Evolutionary conservation across 1,140 invertebrate species (phyloP), one percentile per base, ranked within the genome.

Genomic region (Metopolophium dirhodum): DNA sequence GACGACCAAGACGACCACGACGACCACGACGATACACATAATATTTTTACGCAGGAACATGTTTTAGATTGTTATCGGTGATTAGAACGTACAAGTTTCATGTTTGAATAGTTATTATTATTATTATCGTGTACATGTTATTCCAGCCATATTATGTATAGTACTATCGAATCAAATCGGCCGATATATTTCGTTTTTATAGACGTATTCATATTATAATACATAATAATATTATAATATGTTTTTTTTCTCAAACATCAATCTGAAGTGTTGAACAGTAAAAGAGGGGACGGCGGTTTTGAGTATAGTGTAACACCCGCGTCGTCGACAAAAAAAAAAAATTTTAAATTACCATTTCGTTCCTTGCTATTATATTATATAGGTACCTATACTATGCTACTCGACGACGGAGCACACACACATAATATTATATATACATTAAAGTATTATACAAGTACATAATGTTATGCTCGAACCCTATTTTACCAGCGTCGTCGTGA

Each of bases 11-110:
- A 88, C 86, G 47, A 54, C 26, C 41, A 47, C 45, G 86, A 87
- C 86, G 47, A 87, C 86, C 26, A 49, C 30, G 47, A 87, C 85
- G 86, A 88, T 88, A 88, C 47, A 88, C 86, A 51, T 88, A 51
- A 47, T 88, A 51, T 51, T 51, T 57, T 35, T 35, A 23, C 35
- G 9, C 88, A 11, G 49, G n/a, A 89, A 89, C 88, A 57, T 37
- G 88, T 57, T 89, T 89, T 89, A 89, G 88, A 89, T 89, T 89
- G 49, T 89, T 89, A 89, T 89, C 88, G 35, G 88, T n/a, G 51
- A 89, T 89, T 41, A 89, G 51, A 26, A 89, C 49, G 88, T 89
- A 89, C 88, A 37, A 54, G 35, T 57, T 89, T 89, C 88, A 49
- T 89, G 88, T 89, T 89, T 37, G 35, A 89, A 89, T 89, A 57